Evolutionary conservation across 2,797 vertebrate species (phyloP), one percentile per base, ranked within the genome.

Genomic region (Schizothorax lantsangensis): DNA sequence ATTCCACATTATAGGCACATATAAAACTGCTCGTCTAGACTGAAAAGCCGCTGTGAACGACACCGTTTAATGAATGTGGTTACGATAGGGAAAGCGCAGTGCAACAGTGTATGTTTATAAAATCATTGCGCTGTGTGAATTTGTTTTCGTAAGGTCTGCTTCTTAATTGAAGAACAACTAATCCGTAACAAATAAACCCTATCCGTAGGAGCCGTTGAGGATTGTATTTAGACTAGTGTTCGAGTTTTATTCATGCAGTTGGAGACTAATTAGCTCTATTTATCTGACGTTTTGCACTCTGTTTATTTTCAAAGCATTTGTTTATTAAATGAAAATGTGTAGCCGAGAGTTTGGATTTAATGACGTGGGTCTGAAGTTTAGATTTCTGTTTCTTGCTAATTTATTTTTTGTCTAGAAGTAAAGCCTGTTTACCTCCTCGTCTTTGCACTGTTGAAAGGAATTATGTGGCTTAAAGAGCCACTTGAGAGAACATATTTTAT

Each of bases 251-350:
- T n/a, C 57, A 3, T 30, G 74, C 87, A 38, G 79, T 84, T 87
- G 64, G 74, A 78, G 79, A 62, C 89, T 81, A 88, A 91, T 87
- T 84, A 74, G 54, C 30, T 23, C 19, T 88, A 89, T 92, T 92
- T 90, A 90, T 89, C 79, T 52, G 84, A 84, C 81, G 11, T 84
- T 75, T 86, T 38, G 36, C 68, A 54, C 83, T 19, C 54, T 57
- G 87, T 90, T 89, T 92, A 88, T 89, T 87, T 88, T 83, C 59
- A 9, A 83, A 62, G 83, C 38, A 33, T 71, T 87, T 62, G 92
- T 89, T 91, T 92, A 92, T 91, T 92, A 92, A 91, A 43, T 52
- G 77, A 69, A 69, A 90, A 77, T 4, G 54, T 80, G 79, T 82
- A 86, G 81, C 75, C 23, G 83, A 87, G 64, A 84, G 83, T 88